These are phyloP conservation scores for Bucco capensis DNA, from an alignment of 2,113 vertebrate genomes.

Conservation along the genomic window DNA sequence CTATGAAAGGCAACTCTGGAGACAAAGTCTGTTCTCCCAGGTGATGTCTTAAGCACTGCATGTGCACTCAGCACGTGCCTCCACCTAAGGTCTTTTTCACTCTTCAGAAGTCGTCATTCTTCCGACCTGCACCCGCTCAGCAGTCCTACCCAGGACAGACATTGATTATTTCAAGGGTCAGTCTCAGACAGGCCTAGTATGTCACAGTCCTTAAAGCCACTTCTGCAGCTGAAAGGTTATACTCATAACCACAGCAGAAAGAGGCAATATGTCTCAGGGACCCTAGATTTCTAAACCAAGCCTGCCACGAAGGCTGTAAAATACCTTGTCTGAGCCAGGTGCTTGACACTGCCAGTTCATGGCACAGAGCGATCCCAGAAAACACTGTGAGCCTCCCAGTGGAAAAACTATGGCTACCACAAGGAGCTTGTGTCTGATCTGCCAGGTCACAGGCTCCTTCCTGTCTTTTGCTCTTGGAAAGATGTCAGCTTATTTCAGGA, in stretches of 20 bases:
- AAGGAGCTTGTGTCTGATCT: neutral
- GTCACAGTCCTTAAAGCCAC: neutral
- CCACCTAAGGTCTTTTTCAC: neutral
- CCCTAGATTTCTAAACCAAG: neutral
- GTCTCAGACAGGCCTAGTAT: neutral
- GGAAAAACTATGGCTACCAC: neutral
- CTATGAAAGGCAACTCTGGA: neutral
- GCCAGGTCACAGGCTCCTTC: neutral
- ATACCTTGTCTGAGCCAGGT: neutral
- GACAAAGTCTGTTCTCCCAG: neutral
- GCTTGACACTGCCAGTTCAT: neutral
- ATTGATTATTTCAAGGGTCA: neutral
- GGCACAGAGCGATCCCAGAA: neutral
- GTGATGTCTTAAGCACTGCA: fast-evolving
- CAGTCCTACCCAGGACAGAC: neutral
- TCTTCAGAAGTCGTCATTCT: neutral
- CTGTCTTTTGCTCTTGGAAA: neutral
- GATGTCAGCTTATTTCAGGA: neutral
- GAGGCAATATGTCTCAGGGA: neutral
- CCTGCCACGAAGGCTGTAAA: neutral
- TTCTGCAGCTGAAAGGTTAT: neutral
- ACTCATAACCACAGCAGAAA: neutral
- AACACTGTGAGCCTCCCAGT: fast-evolving
- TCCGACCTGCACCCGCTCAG: neutral
- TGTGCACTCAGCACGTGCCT: neutral